Base-by-base conservation (phyloP, 2,888 invertebrate species). In the Micropterix aruncella region DNA sequence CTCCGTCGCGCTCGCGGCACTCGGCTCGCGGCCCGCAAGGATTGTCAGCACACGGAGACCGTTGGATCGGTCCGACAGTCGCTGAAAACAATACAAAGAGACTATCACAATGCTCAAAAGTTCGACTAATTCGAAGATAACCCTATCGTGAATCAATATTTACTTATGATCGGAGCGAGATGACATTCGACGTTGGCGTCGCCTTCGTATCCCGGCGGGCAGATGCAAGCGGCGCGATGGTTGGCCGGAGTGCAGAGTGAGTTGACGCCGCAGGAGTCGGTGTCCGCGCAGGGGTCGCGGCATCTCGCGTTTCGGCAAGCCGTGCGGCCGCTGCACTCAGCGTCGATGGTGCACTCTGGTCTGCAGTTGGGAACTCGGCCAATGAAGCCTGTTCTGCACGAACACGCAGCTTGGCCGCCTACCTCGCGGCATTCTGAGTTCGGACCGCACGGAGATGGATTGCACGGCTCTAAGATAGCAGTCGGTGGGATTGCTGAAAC, bases 11-110 rank as follows among this genome's bases (percentile, higher is more conserved):
- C 61, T 88, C 88, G 4, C 86, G 75, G 54, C 86, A 90, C 61
- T 87, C 84, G 2, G 89, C 85, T 54, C 87, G 85, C 3, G 82
- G 83, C 37, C 91, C 91, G 57, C 91, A 91, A 2, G 89, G 89
- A 45, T 86, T 84, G 42, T 88, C 88, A 44, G 73, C 72, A 56
- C 90, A 89, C 3, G 90, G 88, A 51, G 85, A 80, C 27, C 16
- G 44, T n/a, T 12, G 37, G 37, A 15, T 39, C 16, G 19, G 14
- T 5, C 27, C 9, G 42, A 18, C 18, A n/a, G 37, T 38, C 16
- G 19, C 7, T 19, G 12, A n/a, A n/a, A n/a, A n/a, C n/a, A n/a
- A n/a, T n/a, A n/a, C n/a, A n/a, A n/a, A n/a, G n/a, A n/a, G n/a
- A n/a, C n/a, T n/a, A n/a, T n/a, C n/a, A n/a, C n/a, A n/a, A n/a